phyloP scores from a whole-genome alignment of 2,113 vertebrate species.

The Cnemophilus loriae region DNA sequence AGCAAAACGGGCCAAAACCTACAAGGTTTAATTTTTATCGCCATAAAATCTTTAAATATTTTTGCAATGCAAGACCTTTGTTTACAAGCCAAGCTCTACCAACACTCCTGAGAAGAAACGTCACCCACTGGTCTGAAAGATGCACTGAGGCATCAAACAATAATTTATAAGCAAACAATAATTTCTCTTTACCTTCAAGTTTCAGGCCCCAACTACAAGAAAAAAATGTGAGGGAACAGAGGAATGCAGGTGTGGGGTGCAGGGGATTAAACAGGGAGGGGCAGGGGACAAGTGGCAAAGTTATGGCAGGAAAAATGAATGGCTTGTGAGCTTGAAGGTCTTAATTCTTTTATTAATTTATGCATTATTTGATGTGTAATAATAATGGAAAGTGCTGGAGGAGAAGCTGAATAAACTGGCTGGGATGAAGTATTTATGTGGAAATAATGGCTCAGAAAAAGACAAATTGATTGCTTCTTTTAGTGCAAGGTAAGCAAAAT shows the following conservation, averaged over 20 bases:
- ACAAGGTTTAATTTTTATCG: accelerated
- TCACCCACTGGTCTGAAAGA: accelerated
- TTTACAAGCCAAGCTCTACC: accelerated
- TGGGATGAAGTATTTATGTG: accelerated
- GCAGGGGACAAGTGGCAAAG: not conserved
- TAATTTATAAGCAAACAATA: accelerated
- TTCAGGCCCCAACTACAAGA: not conserved
- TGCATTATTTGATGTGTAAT: accelerated
- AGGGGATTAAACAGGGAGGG: not conserved
- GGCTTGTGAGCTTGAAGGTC: accelerated
- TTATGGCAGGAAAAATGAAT: accelerated
- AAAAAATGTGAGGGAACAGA: not conserved
- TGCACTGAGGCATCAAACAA: accelerated
- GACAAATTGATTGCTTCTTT: not conserved
- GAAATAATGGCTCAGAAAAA: accelerated
- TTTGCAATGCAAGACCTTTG: accelerated
- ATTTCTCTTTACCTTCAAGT: accelerated
- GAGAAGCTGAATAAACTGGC: accelerated
- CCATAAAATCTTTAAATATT: accelerated
- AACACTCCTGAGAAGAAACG: accelerated
- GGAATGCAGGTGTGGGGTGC: not conserved
- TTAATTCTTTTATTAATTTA: no score
- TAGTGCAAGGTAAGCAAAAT: not conserved
- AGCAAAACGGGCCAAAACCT: accelerated
- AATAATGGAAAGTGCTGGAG: accelerated